Percentiles rank a stretch among this genome's conserved stretches.
These are phyloP conservation scores for Euzetes globulus DNA, from an alignment of 2,888 invertebrate genomes.

Conservation along the genomic window DNA sequence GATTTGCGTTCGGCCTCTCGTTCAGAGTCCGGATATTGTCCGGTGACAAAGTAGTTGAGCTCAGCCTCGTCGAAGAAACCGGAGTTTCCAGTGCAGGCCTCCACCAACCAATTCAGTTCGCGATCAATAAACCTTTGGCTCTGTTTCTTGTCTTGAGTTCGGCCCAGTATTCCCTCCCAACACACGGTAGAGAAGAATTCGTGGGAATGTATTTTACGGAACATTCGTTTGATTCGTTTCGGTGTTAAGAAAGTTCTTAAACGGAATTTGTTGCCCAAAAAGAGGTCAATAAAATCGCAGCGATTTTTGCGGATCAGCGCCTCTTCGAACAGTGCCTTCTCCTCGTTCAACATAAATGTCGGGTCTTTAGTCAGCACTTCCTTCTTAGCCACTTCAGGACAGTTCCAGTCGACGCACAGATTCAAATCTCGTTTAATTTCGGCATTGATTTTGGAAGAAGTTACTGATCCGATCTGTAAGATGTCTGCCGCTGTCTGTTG, in stretches of 20 bases:
- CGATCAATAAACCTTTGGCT: slow-evolving; percentile 41
- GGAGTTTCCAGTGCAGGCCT: slow-evolving; percentile 44
- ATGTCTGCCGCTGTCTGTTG: neutral
- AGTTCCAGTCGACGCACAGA: slow-evolving; percentile 48
- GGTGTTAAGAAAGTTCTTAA: slow-evolving; percentile 46
- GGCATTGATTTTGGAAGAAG: slow-evolving; percentile 36
- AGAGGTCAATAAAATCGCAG: slow-evolving; percentile 48
- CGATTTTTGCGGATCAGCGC: slow-evolving; percentile 46
- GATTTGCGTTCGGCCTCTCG: slow-evolving; percentile 43
- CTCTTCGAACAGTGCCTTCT: slow-evolving; percentile 46
- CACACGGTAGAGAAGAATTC: slow-evolving; percentile 47
- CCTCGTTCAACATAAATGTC: slow-evolving; percentile 39
- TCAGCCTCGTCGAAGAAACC: slow-evolving; percentile 46
- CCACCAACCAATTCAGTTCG: slow-evolving; percentile 43
- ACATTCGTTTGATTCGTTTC: slow-evolving; percentile 40
- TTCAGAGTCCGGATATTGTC: slow-evolving; percentile 41
- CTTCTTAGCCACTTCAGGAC: slow-evolving; percentile 46
- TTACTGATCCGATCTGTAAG: too few relatives aligned
- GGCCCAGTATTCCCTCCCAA: slow-evolving; percentile 46
- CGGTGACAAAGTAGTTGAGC: slow-evolving; percentile 45
- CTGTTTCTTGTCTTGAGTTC: slow-evolving; percentile 40
- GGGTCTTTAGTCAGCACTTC: slow-evolving; percentile 31
- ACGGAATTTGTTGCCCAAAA: slow-evolving; percentile 47
- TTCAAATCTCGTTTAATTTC: slow-evolving; percentile 45
- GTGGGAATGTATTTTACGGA: slow-evolving; percentile 45